A percentile compares a stretch with the other conserved stretches of the same genome.
Conservation (phyloP, 2,888 invertebrate species). For the Cephalotes varians region DNA sequence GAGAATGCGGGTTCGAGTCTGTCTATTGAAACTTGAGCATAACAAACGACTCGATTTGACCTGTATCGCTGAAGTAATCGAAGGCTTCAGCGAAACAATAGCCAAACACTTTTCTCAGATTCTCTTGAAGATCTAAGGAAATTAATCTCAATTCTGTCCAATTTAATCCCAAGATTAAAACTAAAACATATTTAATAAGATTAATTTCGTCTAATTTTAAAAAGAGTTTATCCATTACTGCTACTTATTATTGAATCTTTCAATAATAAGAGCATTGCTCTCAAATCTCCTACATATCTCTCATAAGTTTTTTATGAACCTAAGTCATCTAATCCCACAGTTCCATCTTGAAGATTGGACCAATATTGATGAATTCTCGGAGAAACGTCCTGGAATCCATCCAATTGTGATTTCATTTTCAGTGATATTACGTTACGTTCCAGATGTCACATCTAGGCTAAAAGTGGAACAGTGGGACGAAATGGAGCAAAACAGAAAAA, state of each 20-base stretch:
- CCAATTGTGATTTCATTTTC: constrained; percentile 12
- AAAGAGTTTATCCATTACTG: not conserved
- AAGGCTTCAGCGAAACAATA: not conserved
- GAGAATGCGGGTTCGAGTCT: constrained; percentile 16
- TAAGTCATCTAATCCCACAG: not conserved
- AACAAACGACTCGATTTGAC: not conserved
- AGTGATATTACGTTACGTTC: constrained; percentile 8
- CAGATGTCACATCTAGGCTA: not conserved
- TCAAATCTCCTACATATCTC: not conserved
- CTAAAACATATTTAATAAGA: not conserved
- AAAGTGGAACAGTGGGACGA: constrained; percentile 1
- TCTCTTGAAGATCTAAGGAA: not conserved
- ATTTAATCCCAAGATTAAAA: not conserved
- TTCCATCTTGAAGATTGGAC: constrained; percentile 12
- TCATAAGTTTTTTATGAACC: not conserved
- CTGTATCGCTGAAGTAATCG: not conserved
- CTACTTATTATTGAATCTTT: not conserved
- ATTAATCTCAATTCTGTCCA: not conserved
- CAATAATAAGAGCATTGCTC: not conserved
- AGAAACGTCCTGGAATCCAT: constrained; percentile 1
- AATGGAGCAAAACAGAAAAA: not conserved
- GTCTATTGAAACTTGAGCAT: constrained; percentile 26
- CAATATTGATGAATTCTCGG: not conserved
- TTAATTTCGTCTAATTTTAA: not conserved
- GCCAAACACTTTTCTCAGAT: not conserved